Evolutionary conservation across 1,140 invertebrate genomes (phyloP), one percentile per base, ranked within the genome.

Genomic region (Ylistrum balloti): DNA sequence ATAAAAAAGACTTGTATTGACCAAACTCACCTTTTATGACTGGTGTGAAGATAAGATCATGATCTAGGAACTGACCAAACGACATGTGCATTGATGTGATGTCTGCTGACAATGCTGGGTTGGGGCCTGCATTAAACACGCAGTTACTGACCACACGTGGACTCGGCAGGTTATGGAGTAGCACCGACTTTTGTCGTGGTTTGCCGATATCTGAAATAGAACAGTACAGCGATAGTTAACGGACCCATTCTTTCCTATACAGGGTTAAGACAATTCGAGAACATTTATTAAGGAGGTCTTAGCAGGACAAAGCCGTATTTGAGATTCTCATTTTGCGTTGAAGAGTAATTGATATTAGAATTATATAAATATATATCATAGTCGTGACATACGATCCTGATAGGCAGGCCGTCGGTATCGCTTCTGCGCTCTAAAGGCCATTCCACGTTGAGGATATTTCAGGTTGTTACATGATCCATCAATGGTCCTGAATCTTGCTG

Each of bases 381-480:
- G 22, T 0, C n/a, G 3, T n/a, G n/a, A 28, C 92, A 97, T 90
- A 90, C 89, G 85, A n/a, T 34, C 48, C 33, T 90, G 35, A 56
- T 86, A 90, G 0, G 17, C 28, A 11, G 89, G 85, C 34, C 48
- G 85, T 0, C 45, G n/a, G 17, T 86, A 48, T 33, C 89, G 38
- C 20, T 17, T 34, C 41, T 90, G 89, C 20, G 33, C 89, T 3
- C 85, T 90, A n/a, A 41, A 15, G 11, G 89, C 10, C n/a, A 86
- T 45, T 41, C 98, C 98, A 96, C 97, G 98, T 0, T 96, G 96
- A 7, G 97, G 97, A 92, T 98, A 96, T 56, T 98, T 97, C 0
- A 99, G 97, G 96, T 99, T 99, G 95, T 99, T 99, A 95, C 98
- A 99, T 33, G 97, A 97, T 0, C 98, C 98, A 92, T 98, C 98